These are phyloP conservation scores for Vombatus ursinus DNA, from an alignment of 2,113 vertebrate species.

Conservation along the genomic window DNA sequence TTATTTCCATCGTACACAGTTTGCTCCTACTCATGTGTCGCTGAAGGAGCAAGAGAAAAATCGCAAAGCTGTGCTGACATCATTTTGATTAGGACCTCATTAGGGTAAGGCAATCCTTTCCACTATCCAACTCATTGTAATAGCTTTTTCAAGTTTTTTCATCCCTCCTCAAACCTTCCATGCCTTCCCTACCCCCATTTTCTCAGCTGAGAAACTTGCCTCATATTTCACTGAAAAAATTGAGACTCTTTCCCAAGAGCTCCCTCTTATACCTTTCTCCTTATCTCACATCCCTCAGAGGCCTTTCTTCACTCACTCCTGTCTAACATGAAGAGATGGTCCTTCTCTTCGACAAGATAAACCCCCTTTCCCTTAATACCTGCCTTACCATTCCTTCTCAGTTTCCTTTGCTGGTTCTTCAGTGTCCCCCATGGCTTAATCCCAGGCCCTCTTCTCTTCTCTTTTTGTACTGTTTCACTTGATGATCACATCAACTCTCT, in stretches of 20 bases:
- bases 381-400: neutral
- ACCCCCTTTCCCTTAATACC: neutral
- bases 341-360: neutral
- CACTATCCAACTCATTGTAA: neutral
- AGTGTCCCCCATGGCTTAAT: neutral
- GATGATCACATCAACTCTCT: neutral
- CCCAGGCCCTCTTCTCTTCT: neutral
- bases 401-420: neutral
- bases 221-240: neutral
- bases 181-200: neutral
- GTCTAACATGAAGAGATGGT: neutral
- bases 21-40: neutral
- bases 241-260: neutral
- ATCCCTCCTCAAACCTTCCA: neutral
- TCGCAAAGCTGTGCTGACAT: neutral
- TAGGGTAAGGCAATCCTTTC: neutral
- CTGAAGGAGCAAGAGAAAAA: neutral
- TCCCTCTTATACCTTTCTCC: neutral
- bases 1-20: neutral
- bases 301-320: neutral
- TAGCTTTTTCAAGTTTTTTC: neutral
- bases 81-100: neutral
- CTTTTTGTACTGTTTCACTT: neutral
- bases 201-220: neutral
- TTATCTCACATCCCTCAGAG: neutral